Base-by-base conservation (phyloP, 2,888 invertebrate species). In the Heliconius charithonia region DNA sequence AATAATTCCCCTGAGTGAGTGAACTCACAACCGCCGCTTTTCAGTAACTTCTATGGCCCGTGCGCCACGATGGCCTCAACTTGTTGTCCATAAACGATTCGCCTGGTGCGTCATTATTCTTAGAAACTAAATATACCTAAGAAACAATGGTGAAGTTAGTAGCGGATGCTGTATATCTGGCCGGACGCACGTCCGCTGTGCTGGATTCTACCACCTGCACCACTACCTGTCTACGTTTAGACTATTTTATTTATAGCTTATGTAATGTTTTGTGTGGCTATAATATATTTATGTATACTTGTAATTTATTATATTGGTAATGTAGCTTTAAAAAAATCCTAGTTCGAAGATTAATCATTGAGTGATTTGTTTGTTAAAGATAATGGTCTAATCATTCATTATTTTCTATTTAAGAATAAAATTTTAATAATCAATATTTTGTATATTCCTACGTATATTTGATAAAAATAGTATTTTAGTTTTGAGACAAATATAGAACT, bases 111-210 rank as follows among this genome's bases (percentile, higher is more conserved):
- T 45, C 25, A 41, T 32, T 77, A 77, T 72, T 63, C 70, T 71
- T 65, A 63, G 45, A 74, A 74, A 41, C 82, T 84, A 84, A 83
- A 72, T 59, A 59, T 59, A 84, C 85, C 85, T 84, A 80, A 83
- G 82, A 84, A 87, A 88, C 89, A 89, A 89, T 87, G 86, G 85
- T 84, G 86, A 87, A 88, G 87, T 87, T 83, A 82, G 73, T 41
- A 84, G 82, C 85, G 87, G 85, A 85, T 85, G 85, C 84, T 86
- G 83, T 81, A 83, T 79, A 79, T 79, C 81, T 77, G 78, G 73
- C 83, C 92, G 91, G 90, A 91, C 90, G 92, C 83, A 85, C 91
- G 90, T 91, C 91, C 92, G 90, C 87, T 88, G 89, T 89, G 83
- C 83, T 87, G 91, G 91, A 90, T 92, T 93, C 88, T 88, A 89